A percentile compares a stretch with the other conserved stretches of the same genome.
These are phyloP conservation scores for Sarcophaga peregrina DNA, from an alignment of 1,140 invertebrate species.

Conservation along the genomic window DNA sequence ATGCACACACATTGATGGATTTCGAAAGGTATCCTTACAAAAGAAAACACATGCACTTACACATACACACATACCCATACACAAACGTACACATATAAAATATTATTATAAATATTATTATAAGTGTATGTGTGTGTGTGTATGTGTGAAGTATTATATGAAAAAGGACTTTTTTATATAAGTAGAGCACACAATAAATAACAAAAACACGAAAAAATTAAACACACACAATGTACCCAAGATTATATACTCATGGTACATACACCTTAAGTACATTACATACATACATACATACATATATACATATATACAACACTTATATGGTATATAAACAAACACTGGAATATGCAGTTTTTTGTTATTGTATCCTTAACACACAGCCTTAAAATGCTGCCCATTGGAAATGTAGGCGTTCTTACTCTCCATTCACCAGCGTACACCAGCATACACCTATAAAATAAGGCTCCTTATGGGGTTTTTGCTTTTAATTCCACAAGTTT, in stretches of 20 bases:
- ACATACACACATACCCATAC: slow-evolving; percentile 40
- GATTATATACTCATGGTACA: slow-evolving; percentile 1
- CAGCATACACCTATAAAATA: slow-evolving; percentile 43
- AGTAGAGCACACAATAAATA: slow-evolving; percentile 23
- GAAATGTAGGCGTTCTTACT: slow-evolving; percentile 45
- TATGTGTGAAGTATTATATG: not conserved
- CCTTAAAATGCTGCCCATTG: slow-evolving; percentile 35
- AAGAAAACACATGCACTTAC: not conserved
- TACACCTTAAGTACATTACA: not conserved
- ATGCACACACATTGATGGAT: slow-evolving; percentile 59
- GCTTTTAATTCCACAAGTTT: not conserved
- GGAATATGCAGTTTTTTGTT: slow-evolving; percentile 46
- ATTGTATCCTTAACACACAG: not conserved
- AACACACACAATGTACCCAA: not conserved
- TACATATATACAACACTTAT: slow-evolving; percentile 23
- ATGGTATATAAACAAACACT: not conserved
- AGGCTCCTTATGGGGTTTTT: not conserved
- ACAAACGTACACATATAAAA: no score
- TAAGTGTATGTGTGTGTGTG: no score
- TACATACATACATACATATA: slow-evolving; percentile 24
- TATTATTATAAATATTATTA: no score
- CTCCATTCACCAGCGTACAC: not conserved
- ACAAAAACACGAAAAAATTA: not conserved
- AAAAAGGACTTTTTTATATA: slow-evolving; percentile 35
- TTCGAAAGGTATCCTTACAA: slow-evolving; percentile 49